phyloP scores from a whole-genome alignment of 2,797 vertebrate species.

The Euthynnus affinis region DNA sequence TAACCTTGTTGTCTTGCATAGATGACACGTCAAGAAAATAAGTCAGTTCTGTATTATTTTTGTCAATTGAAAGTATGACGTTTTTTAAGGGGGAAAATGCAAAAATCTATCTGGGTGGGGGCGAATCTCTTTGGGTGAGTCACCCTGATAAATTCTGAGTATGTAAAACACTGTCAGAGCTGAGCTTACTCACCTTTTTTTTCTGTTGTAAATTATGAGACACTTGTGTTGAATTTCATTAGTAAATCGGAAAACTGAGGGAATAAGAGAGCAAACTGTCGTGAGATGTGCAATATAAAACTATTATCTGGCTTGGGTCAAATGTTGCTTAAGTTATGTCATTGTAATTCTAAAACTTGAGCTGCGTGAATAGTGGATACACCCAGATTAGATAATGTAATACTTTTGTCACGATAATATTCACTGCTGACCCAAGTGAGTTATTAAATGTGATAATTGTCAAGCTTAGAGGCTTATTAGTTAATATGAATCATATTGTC shows the following conservation, averaged over 20 bases:
- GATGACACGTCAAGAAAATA: too few species aligned
- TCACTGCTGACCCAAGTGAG: constrained; percentile 20
- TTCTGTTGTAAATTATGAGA: constrained; percentile 28
- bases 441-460: constrained; percentile 3
- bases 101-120: constrained; percentile 3
- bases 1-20: too few species aligned
- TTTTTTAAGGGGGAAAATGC: not conserved
- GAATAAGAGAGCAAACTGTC: constrained; percentile 2
- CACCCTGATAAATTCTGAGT: constrained; percentile 18
- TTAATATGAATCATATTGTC: constrained; percentile 28
- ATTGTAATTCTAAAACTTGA: constrained; percentile 14
- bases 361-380: constrained; percentile 13
- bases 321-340: constrained; percentile 21
- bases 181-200: constrained; percentile 33
- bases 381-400: constrained; percentile 46
- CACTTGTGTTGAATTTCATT: constrained; percentile 29
- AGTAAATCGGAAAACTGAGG: constrained; percentile 1
- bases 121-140: not conserved
- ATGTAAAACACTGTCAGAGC: constrained; percentile 29
- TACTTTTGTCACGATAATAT: not conserved
- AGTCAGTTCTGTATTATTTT: not conserved
- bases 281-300: constrained; percentile 23
- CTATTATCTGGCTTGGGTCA: constrained; percentile 23
- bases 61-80: not conserved
- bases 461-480: constrained; percentile 11